Base-by-base conservation (phyloP, 2,888 invertebrate species). In the Epiblema foenella region DNA sequence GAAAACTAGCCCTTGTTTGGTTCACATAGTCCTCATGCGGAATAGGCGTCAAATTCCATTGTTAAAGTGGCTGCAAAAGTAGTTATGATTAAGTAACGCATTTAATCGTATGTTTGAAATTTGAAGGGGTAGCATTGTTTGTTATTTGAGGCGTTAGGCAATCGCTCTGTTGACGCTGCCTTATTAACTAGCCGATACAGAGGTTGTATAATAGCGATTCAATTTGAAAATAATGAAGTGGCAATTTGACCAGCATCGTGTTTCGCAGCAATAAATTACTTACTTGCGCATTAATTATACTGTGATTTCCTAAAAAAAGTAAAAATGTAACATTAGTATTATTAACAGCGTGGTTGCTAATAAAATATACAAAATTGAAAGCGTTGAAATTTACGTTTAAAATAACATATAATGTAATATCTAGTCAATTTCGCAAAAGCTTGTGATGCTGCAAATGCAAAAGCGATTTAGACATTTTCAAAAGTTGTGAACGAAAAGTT, bases 101-200 rank as follows among this genome's bases (percentile, higher is more conserved):
- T 62, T 64, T 64, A 58, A 64, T 54, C 62, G 18, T 67, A 18
- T 71, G 71, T 71, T 71, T 71, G 62, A 49, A 62, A 17, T 71
- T 66, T 60, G 46, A 18, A 33, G 49, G 51, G 58, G 52, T 71
- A 56, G 66, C 62, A 66, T 70, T 70, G 70, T 70, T 71, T 71
- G 67, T 71, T 71, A 49, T 60, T 18, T 33, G 51, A 46, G 8
- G 37, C 18, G 52, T 71, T 71, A 62, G 60, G 71, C 29, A 71
- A 71, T 56, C 46, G n/a, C 24, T 51, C 9, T 70, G 46, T 66
- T 56, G 66, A 39, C 56, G 49, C 24, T 29, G 20, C 15, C 18
- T 15, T 20, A 59, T 46, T 33, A 70, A 70, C 59, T 42, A 62
- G 64, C 64, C 51, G 17, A 65, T 33, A 51, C 54, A 20, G 5